Conservation (phyloP, 2,113 vertebrate species). For the Anguilla japonica region DNA sequence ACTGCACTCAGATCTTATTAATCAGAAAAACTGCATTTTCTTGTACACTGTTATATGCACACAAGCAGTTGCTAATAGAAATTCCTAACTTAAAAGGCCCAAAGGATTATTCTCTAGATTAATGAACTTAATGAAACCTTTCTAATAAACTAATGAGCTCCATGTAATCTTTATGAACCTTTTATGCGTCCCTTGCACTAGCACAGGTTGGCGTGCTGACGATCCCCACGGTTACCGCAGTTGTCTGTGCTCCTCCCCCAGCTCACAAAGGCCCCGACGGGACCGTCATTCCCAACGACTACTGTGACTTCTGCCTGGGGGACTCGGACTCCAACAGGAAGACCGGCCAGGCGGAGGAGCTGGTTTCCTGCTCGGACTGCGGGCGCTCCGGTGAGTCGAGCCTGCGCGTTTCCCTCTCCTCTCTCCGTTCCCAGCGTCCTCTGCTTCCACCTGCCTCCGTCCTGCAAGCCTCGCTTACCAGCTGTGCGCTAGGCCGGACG, state of each 20-base stretch:
- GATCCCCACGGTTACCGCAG: not conserved
- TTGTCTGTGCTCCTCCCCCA: slow-evolving; percentile 52
- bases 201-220: not conserved
- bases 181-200: not conserved
- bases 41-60: too few relatives aligned
- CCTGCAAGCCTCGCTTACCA: not conserved
- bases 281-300: slow-evolving; percentile 93
- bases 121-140: too few relatives aligned
- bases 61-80: too few relatives aligned
- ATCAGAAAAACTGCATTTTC: too few relatives aligned
- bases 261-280: slow-evolving; percentile 94
- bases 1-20: too few relatives aligned
- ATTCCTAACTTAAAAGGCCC: too few relatives aligned
- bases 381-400: slow-evolving; percentile 92
- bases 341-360: slow-evolving; percentile 90
- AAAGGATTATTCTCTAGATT: too few relatives aligned
- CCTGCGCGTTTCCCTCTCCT: too few relatives aligned
- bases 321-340: slow-evolving; percentile 95
- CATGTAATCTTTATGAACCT: too few relatives aligned
- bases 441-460: not conserved
- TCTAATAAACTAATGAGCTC: too few relatives aligned
- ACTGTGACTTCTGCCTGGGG: slow-evolving; percentile 99
- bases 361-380: slow-evolving; percentile 97
- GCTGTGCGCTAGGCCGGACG: not conserved
- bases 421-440: not conserved